These are phyloP conservation scores for Zaprionus kolodkinae DNA, from an alignment of 1,140 invertebrate species.

Conservation along the genomic window DNA sequence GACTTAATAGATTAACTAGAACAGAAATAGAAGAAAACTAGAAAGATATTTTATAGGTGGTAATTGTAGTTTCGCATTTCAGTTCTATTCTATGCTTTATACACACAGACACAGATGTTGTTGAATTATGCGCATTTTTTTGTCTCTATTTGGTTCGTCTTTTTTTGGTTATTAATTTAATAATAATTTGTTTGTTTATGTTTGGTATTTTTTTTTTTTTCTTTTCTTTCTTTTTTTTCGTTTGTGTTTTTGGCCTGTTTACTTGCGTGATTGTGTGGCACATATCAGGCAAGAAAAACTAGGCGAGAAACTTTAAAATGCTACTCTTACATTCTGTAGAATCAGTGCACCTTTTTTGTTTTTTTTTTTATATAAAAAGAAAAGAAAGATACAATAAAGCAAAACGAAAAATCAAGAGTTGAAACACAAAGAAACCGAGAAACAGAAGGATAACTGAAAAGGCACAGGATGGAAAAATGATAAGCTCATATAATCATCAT, in stretches of 20 bases:
- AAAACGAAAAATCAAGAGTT: conserved; percentile 22
- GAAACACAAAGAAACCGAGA: neutral
- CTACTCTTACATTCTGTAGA: conserved; percentile 84
- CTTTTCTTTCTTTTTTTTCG: conserved; percentile 38
- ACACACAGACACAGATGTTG: conserved; percentile 43
- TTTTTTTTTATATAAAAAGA: conserved; percentile 59
- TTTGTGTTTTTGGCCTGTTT: conserved; percentile 76
- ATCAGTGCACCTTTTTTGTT: conserved; percentile 83
- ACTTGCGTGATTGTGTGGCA: conserved; percentile 74
- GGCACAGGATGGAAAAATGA: conserved; percentile 23
- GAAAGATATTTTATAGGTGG: conserved; percentile 48
- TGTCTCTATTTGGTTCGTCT: conserved; percentile 27
- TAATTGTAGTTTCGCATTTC: conserved; percentile 67
- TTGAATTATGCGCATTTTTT: conserved; percentile 50
- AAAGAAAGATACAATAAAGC: conserved; percentile 51
- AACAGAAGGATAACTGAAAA: conserved; percentile 4
- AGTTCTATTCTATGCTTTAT: conserved; percentile 39
- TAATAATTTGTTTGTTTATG: conserved; percentile 60
- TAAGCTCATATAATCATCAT: neutral
- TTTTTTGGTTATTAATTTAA: conserved; percentile 59
- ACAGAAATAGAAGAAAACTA: conserved; percentile 64
- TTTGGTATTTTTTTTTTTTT: conserved; percentile 40
- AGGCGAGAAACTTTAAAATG: conserved; percentile 84
- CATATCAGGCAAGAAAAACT: conserved; percentile 83
- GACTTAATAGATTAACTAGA: conserved; percentile 53